Evolutionary conservation across 2,797 vertebrate species (phyloP).

Genomic region (Pseudotriccus pelzelni): DNA sequence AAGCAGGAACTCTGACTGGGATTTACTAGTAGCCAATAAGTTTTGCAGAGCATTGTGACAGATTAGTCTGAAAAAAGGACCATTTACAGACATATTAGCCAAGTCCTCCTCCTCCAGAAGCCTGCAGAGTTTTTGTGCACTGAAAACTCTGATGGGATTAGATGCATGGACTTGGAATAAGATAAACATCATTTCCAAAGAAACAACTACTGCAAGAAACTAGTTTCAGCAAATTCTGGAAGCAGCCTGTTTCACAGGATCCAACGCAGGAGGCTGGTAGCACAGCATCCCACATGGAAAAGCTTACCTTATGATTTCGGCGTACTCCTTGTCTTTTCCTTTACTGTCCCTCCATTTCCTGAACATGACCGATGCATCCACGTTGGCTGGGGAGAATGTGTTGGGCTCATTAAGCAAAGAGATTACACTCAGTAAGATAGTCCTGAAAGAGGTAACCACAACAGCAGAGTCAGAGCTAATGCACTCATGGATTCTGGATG

Average conservation of each 20-base stretch:
- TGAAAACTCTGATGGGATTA: neutral
- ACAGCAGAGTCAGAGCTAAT: neutral
- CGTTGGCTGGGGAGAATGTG: slow-evolving; percentile 97
- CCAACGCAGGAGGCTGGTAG: neutral
- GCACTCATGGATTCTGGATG: neutral
- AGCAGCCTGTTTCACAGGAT: neutral
- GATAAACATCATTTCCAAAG: neutral
- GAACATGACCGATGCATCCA: slow-evolving; percentile 98
- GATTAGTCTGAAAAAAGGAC: neutral
- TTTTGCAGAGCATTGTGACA: neutral
- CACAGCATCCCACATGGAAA: neutral
- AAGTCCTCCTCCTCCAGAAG: neutral
- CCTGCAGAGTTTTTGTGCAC: neutral
- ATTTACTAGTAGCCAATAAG: neutral
- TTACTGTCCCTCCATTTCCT: slow-evolving; percentile 99
- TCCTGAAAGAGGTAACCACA: slow-evolving; percentile 77
- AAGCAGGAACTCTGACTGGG: rapidly evolving
- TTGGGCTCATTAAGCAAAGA: slow-evolving; percentile 99
- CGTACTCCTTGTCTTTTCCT: slow-evolving; percentile 98
- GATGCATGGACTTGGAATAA: neutral
- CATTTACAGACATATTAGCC: neutral
- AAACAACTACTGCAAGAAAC: neutral
- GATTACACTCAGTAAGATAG: slow-evolving; percentile 96
- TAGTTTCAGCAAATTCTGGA: neutral
- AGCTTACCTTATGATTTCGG: slow-evolving; percentile 94